Conservation (phyloP, 2,888 invertebrate genomes). For the Drosophila nigricruria region DNA sequence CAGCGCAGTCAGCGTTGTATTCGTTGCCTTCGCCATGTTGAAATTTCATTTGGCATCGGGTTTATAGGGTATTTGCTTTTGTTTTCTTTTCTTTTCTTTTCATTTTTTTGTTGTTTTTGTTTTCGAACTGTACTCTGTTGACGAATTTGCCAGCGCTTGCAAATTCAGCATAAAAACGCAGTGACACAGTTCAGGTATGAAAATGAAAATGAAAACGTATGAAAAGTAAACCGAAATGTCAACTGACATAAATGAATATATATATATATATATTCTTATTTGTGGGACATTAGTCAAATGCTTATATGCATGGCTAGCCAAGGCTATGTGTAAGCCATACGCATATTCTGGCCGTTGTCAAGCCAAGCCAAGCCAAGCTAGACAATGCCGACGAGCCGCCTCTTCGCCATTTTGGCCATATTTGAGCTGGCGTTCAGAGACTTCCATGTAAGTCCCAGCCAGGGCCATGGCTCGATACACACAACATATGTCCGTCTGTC, state of each 20-base stretch:
- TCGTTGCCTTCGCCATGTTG: conserved; percentile 54
- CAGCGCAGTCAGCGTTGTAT: conserved; percentile 13
- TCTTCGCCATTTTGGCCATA: conserved; percentile 30
- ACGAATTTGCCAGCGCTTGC: conserved; percentile 52
- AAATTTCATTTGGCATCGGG: conserved; percentile 47
- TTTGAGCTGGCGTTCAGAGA: conserved; percentile 13
- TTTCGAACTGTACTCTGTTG: conserved; percentile 37
- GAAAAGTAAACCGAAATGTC: conserved; percentile 38
- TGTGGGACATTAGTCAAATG: conserved; percentile 20
- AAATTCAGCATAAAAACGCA: conserved; percentile 70
- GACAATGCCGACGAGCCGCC: not conserved
- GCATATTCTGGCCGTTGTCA: conserved; percentile 17
- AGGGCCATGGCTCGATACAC: conserved; percentile 35
- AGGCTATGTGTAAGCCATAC: conserved; percentile 35
- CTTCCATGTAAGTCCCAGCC: conserved; percentile 20
- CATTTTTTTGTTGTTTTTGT: conserved; percentile 22
- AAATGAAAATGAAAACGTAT: conserved; percentile 41
- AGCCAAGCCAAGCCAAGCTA: conserved; percentile 9
- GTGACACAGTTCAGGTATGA: conserved; percentile 64
- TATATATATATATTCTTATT: not conserved
- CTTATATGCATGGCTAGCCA: conserved; percentile 4
- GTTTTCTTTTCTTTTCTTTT: conserved; percentile 22
- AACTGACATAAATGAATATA: conserved; percentile 54
- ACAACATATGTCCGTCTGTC: not conserved
- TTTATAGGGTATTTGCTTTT: conserved; percentile 38